Base-by-base conservation (phyloP, 2,113 vertebrate genomes). In the Daboia siamensis region DNA sequence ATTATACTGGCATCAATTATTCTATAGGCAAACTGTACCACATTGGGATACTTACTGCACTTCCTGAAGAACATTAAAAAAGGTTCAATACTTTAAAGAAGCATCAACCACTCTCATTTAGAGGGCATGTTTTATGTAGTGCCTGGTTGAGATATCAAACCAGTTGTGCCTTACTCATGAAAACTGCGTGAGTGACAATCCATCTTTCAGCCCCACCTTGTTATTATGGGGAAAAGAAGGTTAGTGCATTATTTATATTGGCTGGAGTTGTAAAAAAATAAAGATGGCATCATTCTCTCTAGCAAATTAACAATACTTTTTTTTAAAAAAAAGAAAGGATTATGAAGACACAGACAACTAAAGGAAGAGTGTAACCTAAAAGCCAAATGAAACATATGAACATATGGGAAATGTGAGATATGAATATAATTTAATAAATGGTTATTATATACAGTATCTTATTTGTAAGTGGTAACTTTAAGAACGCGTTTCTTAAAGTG, bases 381-480 rank as follows among this genome's bases (percentile, higher is more conserved):
- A 9, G 33, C 69, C n/a, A 39, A 80, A 80, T 80, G 15, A 74
- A 74, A 39, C n/a, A 74, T 39, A 17, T 74, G 33, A 13, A 33
- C 24, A 13, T 3, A 51, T 91, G 91, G 46, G 29, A 56, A 39
- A 80, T 84, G 3, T 69, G 2, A n/a, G 92, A 84, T 90, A 7
- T 29, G 91, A 69, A 85, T 87, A 90, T 87, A 95, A 96, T 21
- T 39, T 80, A 90, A 92, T 56, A 93, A 91, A 24, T 93, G 94
- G 90, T 93, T 74, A 84, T 94, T 92, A 94, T 92, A 94, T 48
- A 21, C 46, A 86, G 91, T 51, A 93, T 90, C 24, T 89, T 54
- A 57, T 93, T 92, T 96, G 94, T 94, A 48, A 93, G 59, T 95
- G 56, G 92, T 89, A 94, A 64, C 86, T 94, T 94, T 93, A 55